These are phyloP conservation scores for Galagoides demidoff DNA, from an alignment of 2,797 vertebrate species.

Conservation along the genomic window DNA sequence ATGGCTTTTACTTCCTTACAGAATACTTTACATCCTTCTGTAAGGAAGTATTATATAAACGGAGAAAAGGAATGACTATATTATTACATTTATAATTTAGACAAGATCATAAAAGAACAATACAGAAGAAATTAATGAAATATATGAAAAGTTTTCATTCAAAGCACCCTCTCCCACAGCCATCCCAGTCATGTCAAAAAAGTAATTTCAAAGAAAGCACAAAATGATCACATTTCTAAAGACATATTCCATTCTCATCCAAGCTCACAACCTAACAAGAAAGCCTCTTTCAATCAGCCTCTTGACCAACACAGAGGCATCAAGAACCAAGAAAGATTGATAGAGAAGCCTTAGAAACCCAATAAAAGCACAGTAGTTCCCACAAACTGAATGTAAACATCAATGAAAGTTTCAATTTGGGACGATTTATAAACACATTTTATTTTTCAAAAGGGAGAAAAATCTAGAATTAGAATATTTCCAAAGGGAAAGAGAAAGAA, in stretches of 20 bases:
- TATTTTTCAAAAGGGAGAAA: constrained; percentile 28
- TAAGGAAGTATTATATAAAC: not conserved
- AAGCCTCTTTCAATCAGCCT: not conserved
- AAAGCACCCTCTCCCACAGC: constrained; percentile 15
- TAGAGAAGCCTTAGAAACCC: not conserved
- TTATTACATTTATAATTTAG: not conserved
- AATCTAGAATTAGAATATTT: constrained; percentile 19
- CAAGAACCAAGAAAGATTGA: not conserved
- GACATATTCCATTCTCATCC: not conserved
- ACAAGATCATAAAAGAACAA: constrained; percentile 41
- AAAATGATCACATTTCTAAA: not conserved
- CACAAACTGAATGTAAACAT: constrained; percentile 24
- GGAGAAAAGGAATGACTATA: not conserved
- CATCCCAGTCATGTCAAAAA: not conserved
- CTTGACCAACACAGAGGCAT: not conserved
- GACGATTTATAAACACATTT: not conserved
- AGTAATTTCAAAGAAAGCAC: not conserved
- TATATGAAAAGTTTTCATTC: constrained; percentile 24
- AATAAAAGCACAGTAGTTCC: not conserved
- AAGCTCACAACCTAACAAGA: not conserved
- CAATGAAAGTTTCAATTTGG: not conserved
- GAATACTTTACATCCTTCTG: not conserved
- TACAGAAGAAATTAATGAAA: not conserved
- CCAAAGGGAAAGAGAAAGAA: not conserved
- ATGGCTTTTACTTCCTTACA: not conserved